phyloP scores from a whole-genome alignment of 2,797 vertebrate species.

The Pitangus sulphuratus region DNA sequence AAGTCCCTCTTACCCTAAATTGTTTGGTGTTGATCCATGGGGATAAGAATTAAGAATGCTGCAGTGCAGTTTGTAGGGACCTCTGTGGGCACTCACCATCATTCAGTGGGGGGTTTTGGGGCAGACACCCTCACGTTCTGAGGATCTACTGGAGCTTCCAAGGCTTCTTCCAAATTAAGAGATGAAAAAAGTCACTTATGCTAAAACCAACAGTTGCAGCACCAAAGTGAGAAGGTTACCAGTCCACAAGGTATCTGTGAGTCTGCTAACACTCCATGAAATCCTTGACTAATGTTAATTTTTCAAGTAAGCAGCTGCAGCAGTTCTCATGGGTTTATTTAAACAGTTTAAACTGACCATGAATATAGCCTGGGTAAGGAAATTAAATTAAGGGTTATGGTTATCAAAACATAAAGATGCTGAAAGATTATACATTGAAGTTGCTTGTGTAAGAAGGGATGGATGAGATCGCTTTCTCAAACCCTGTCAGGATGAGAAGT shows the following conservation, averaged over 20 bases:
- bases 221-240: neutral
- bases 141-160: neutral
- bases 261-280: neutral
- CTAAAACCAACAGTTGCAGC: neutral
- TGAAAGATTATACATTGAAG: accelerated
- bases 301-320: neutral
- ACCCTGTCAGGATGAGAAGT: neutral
- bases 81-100: accelerated
- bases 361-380: neutral
- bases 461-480: neutral
- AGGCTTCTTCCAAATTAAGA: neutral
- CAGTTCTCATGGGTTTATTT: neutral
- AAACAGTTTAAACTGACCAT: neutral
- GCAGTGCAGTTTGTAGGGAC: neutral
- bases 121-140: neutral
- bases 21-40: neutral
- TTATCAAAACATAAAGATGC: neutral
- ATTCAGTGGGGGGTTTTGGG: neutral
- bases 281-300: neutral
- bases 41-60: neutral
- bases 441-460: neutral
- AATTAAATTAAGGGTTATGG: neutral
- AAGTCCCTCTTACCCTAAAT: neutral
- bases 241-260: neutral
- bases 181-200: neutral